phyloP scores from a whole-genome alignment of 2,113 vertebrate genomes.

The Sceloporus undulatus region DNA sequence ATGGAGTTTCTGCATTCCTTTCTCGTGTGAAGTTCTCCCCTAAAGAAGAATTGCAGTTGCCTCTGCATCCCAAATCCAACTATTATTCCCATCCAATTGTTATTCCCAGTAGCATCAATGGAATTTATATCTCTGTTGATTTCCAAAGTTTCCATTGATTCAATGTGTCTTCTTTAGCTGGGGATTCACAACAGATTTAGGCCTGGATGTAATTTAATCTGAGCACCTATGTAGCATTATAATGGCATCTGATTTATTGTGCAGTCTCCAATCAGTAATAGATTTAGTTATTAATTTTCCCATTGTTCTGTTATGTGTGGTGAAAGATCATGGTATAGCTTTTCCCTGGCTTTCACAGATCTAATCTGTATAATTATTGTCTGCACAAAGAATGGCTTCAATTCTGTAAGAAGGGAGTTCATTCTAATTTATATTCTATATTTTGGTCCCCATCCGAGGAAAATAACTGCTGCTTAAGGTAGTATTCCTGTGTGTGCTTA shows the following conservation, averaged over 20 bases:
- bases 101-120: neutral
- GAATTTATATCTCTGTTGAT: neutral
- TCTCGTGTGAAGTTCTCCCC: neutral
- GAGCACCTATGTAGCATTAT: too few species aligned
- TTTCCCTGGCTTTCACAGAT: constrained; percentile 93
- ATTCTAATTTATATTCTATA: neutral
- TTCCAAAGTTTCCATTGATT: neutral
- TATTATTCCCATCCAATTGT: too few species aligned
- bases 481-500: neutral
- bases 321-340: constrained; percentile 91
- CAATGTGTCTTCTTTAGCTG: too few species aligned
- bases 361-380: constrained; percentile 98
- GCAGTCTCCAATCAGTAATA: constrained; percentile 80
- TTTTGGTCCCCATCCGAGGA: neutral
- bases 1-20: neutral
- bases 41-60: neutral
- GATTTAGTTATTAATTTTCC: constrained; percentile 98
- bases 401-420: constrained; percentile 58
- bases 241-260: too few species aligned
- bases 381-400: constrained; percentile 86
- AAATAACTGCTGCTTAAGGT: neutral
- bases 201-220: too few species aligned
- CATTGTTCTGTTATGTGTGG: constrained; percentile 83
- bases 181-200: too few species aligned
- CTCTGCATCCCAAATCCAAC: too few species aligned